Base-by-base conservation (phyloP, 2,113 vertebrate species). In the Sturnira hondurensis region DNA sequence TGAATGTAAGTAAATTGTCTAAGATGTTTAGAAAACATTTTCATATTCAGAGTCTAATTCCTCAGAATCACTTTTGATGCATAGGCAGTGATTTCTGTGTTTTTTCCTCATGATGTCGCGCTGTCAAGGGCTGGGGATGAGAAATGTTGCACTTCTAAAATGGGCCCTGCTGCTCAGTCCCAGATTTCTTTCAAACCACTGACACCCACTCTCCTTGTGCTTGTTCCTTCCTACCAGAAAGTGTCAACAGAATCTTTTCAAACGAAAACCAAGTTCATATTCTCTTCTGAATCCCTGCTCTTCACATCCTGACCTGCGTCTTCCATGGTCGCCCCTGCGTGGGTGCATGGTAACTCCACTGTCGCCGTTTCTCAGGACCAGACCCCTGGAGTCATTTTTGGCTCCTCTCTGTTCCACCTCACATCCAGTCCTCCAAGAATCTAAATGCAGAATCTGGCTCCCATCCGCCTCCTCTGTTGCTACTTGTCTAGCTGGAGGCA, bases 121-220 rank as follows among this genome's bases (percentile, higher is more conserved):
- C 78, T 77, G 82, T 31, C 36, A 81, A 74, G 22, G 47, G 47
- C 38, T 84, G 33, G 76, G 77, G 86, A 67, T 65, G 19, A 93
- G 87, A 86, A 89, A 84, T 58, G 11, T 45, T 61, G n/a, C 58
- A 52, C 71, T 52, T 95, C 26, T 87, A 84, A 89, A 94, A 88
- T 43, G 77, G 68, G 33, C n/a, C 45, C 76, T 50, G 93, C 82
- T 80, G 81, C 47, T 14, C n/a, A 89, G 94, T 92, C 52, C 41
- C 68, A 95, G 71, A 92, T 80, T 96, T 96, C 90, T 80, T 96
- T 73, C 89, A 93, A 77, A 80, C n/a, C 36, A 50, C 88, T 24
- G n/a, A 74, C 73, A 82, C 67, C 85, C 71, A 89, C 58, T 92
- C 81, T 90, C 88, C 85, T 76, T 89, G 67, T 78, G 56, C 74